These are phyloP conservation scores for Cheumatopsyche charites DNA, from an alignment of 1,140 invertebrate species.

Conservation along the genomic window DNA sequence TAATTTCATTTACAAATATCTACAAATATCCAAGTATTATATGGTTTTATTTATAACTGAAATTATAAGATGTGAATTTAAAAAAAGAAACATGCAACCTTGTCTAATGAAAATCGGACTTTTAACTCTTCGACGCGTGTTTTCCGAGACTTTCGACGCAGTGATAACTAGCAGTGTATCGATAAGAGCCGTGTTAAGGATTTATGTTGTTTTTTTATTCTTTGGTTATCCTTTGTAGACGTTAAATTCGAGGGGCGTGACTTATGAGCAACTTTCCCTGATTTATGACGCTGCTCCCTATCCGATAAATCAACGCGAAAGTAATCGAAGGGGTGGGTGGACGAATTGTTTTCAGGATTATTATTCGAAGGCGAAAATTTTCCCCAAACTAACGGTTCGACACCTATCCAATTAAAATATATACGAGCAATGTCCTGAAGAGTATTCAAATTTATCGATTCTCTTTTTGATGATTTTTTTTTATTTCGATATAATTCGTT, in stretches of 20 bases:
- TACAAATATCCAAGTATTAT: too few species aligned
- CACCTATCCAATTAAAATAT: slow-evolving; percentile 11
- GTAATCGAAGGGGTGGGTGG: background rate
- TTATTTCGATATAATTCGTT: too few species aligned
- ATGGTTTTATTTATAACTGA: too few species aligned
- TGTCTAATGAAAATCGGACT: background rate
- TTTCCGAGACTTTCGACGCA: background rate
- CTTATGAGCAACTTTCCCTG: slow-evolving; percentile 28
- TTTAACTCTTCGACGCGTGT: background rate
- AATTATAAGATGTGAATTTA: too few species aligned
- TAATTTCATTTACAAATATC: too few species aligned
- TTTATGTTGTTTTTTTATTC: slow-evolving; percentile 19
- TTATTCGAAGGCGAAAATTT: background rate
- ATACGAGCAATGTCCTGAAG: too few species aligned
- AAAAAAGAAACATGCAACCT: too few species aligned
- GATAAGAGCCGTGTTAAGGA: slow-evolving; percentile 14
- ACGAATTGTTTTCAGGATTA: slow-evolving; percentile 8
- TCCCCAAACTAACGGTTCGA: background rate
- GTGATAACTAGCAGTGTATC: background rate
- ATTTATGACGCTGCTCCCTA: slow-evolving; percentile 6
- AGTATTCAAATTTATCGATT: too few species aligned
- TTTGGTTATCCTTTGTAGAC: background rate
- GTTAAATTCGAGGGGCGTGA: slow-evolving; percentile 21
- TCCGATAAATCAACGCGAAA: slow-evolving; percentile 27
- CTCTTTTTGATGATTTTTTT: too few species aligned